A percentile compares a stretch with the other conserved stretches of the same genome.
Conservation (phyloP, 2,888 invertebrate species). For the Melinopterus prodromus region DNA sequence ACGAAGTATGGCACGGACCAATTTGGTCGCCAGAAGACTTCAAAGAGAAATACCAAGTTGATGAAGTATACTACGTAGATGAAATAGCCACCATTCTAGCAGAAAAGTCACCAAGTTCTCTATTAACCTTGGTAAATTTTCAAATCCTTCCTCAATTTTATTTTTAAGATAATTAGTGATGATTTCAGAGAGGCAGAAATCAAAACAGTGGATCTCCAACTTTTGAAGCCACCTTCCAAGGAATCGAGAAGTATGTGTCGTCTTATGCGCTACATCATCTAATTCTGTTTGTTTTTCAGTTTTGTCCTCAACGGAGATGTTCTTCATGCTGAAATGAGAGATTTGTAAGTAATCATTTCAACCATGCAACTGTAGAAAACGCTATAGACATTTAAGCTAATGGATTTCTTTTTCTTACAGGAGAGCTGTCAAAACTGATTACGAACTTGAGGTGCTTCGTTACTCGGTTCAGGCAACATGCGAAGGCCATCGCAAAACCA, state of each 20-base stretch:
- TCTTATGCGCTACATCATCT: background rate
- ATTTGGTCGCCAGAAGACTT: slow-evolving; percentile 77
- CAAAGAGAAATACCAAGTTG: slow-evolving; percentile 80
- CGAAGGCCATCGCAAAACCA: slow-evolving; percentile 92
- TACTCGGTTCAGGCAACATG: slow-evolving; percentile 92
- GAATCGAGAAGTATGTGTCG: slow-evolving; percentile 78
- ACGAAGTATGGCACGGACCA: slow-evolving; percentile 95
- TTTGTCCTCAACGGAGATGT: slow-evolving; percentile 76
- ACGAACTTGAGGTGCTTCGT: slow-evolving; percentile 89
- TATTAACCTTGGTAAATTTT: slow-evolving; percentile 31
- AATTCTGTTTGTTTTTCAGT: slow-evolving; percentile 61
- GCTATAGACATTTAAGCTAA: background rate
- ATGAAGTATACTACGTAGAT: slow-evolving; percentile 82
- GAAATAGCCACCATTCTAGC: slow-evolving; percentile 64
- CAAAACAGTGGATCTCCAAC: slow-evolving; percentile 86
- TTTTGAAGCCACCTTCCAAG: slow-evolving; percentile 83
- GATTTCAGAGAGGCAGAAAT: slow-evolving; percentile 80
- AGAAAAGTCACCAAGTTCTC: slow-evolving; percentile 21
- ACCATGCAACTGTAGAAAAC: background rate
- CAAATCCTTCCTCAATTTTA: background rate
- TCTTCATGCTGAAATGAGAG: slow-evolving; percentile 85
- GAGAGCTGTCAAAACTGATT: slow-evolving; percentile 82
- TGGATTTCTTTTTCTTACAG: slow-evolving; percentile 60
- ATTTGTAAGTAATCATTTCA: slow-evolving; percentile 72
- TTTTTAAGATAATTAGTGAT: slow-evolving; percentile 18